Base-by-base conservation (phyloP, 2,888 invertebrate species). In the Eupelmus urozonus region DNA sequence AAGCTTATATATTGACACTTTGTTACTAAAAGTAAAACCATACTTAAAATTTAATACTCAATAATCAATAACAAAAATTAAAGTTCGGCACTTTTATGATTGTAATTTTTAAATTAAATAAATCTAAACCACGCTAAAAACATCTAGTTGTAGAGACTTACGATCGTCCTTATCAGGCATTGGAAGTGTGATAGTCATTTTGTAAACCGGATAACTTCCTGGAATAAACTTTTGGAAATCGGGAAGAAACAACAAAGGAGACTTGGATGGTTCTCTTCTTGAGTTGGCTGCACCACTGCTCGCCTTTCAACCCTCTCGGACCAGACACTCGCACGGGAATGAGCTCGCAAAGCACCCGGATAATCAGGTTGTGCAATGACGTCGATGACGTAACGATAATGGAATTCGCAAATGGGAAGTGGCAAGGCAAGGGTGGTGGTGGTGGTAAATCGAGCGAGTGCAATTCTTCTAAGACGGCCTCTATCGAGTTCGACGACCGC, bases 161-260 rank as follows among this genome's bases (percentile, higher is more conserved):
- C 80, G 80, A 1, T 76, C 51, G 73, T 80, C 70, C 49, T 70
- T 65, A 57, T 76, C 73, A 29, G 63, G 73, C 34, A 59, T 23
- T 27, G 80, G 80, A 20, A 80, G 40, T 51, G 78, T 80, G 49
- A 80, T 80, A 71, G 80, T 80, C 80, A 80, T 80, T 69, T 72
- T 76, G 57, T n/a, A 25, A 59, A 29, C 5, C 13, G 9, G 45
- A 16, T 45, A 45, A 3, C 34, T 34, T 3, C 34, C 5, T n/a
- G n/a, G n/a, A n/a, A n/a, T n/a, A n/a, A n/a, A n/a, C n/a, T n/a
- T n/a, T n/a, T n/a, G n/a, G n/a, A n/a, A n/a, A n/a, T n/a, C n/a
- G n/a, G n/a, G 9, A 34, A 34, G 34, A 34, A 34, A 34, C 3
- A 34, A 34, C 9, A 34, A 34, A 34, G 9, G 9, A n/a, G n/a